Conservation (phyloP, 2,888 invertebrate genomes). For the Gnatocerus cornutus region DNA sequence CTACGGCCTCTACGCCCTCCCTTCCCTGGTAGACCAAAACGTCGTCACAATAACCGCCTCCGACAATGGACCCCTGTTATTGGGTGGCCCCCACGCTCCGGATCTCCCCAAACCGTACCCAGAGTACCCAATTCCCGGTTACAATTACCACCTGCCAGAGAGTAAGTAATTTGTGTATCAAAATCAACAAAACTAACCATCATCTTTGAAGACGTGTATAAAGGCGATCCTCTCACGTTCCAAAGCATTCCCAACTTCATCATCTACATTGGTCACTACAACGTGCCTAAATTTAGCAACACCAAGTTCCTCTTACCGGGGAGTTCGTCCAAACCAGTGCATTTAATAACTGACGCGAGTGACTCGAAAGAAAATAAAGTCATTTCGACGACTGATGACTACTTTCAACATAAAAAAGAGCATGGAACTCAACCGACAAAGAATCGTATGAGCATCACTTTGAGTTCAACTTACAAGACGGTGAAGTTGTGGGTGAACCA, state of each 20-base stretch:
- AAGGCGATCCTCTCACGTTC: constrained; percentile 61
- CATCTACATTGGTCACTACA: constrained; percentile 80
- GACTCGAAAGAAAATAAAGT: constrained; percentile 68
- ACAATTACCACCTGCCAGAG: constrained; percentile 63
- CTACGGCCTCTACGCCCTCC: constrained; percentile 92
- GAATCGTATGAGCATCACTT: not conserved
- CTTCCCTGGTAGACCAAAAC: constrained; percentile 93
- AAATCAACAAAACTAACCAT: too few relatives aligned
- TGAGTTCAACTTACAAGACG: constrained; percentile 51
- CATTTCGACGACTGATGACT: constrained; percentile 70
- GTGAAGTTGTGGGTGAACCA: constrained; percentile 79
- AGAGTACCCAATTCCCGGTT: constrained; percentile 65
- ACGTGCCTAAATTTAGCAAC: constrained; percentile 76
- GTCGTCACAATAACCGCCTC: constrained; percentile 87
- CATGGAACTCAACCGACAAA: not conserved
- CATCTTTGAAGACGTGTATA: constrained; percentile 54
- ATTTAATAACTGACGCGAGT: constrained; percentile 67
- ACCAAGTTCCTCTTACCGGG: constrained; percentile 68
- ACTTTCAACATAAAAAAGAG: not conserved
- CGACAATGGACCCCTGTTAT: constrained; percentile 78
- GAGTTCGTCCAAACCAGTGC: constrained; percentile 57
- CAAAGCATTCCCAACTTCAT: constrained; percentile 65
- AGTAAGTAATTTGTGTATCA: too few relatives aligned
- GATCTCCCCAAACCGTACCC: constrained; percentile 61
- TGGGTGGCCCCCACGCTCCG: constrained; percentile 80